These are phyloP conservation scores for Eubucco bourcierii DNA, from an alignment of 2,113 vertebrate species.

Conservation along the genomic window DNA sequence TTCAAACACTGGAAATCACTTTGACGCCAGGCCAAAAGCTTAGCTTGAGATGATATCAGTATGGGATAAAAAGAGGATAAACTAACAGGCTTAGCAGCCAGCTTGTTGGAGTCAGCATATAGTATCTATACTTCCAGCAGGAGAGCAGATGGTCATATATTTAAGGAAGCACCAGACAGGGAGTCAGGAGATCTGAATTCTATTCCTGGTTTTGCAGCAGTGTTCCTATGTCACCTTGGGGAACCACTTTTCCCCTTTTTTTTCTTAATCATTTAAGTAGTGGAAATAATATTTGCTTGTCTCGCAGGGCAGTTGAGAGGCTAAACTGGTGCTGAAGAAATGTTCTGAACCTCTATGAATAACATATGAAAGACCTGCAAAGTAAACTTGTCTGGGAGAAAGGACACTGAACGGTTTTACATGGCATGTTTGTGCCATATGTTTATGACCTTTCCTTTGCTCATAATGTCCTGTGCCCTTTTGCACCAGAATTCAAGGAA, in stretches of 20 bases:
- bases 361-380: neutral
- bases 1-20: conserved; percentile 56
- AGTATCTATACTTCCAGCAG: conserved; percentile 56
- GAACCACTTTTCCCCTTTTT: neutral
- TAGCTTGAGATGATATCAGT: conserved; percentile 58
- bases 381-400: neutral
- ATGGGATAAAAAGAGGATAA: conserved; percentile 58
- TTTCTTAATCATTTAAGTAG: conserved; percentile 50
- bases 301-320: neutral
- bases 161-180: conserved; percentile 62
- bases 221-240: conserved; percentile 59
- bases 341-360: neutral
- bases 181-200: conserved; percentile 59
- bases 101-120: conserved; percentile 58
- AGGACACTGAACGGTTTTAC: neutral
- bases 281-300: conserved; percentile 42
- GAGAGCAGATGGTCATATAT: conserved; percentile 65
- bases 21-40: conserved; percentile 57
- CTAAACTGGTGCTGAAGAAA: neutral
- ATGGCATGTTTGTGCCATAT: neutral
- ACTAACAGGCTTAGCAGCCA: conserved; percentile 63
- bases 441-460: neutral
- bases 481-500: neutral
- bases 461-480: neutral
- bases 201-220: conserved; percentile 59